Percentiles rank a stretch among this genome's conserved stretches.
Conservation (phyloP, 2,888 invertebrate genomes). For the Ennomos fuscantarius region DNA sequence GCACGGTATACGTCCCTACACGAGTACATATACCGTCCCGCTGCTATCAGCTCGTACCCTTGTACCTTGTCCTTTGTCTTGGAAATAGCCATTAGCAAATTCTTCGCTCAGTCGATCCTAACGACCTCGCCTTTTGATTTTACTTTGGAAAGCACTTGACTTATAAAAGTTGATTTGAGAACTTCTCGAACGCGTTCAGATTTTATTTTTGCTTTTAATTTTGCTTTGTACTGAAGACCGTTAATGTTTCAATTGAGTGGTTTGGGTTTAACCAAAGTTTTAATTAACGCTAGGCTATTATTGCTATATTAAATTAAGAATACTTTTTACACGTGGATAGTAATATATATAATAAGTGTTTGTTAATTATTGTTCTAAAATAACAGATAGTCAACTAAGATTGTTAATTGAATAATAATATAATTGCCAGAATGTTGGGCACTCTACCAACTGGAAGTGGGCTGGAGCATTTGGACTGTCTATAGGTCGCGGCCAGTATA, state of each 20-base stretch:
- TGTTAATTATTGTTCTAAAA: too few relatives aligned
- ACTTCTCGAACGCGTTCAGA: constrained; percentile 36
- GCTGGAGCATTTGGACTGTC: too few relatives aligned
- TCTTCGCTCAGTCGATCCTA: constrained; percentile 40
- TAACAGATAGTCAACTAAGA: too few relatives aligned
- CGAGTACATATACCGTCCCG: constrained; percentile 37
- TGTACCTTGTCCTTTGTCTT: constrained; percentile 45
- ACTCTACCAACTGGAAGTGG: too few relatives aligned
- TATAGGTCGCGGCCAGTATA: too few relatives aligned
- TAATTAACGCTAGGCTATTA: constrained; percentile 2
- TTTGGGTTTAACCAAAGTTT: constrained; percentile 10
- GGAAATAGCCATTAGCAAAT: constrained; percentile 44
- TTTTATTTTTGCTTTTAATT: constrained; percentile 36
- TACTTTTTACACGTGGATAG: too few relatives aligned
- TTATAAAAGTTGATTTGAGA: constrained; percentile 43
- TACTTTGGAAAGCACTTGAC: constrained; percentile 43
- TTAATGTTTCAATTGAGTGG: constrained; percentile 32
- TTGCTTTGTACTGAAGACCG: constrained; percentile 30
- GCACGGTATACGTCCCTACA: constrained; percentile 50
- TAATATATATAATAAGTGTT: too few relatives aligned
- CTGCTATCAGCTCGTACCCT: constrained; percentile 45
- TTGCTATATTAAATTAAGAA: too few relatives aligned
- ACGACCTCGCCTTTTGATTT: constrained; percentile 37
- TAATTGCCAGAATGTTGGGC: too few relatives aligned
- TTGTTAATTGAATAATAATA: too few relatives aligned